A percentile compares a stretch with the other conserved stretches of the same genome.
These are phyloP conservation scores for Nixonia krombeini DNA, from an alignment of 1,140 invertebrate species.

Conservation along the genomic window DNA sequence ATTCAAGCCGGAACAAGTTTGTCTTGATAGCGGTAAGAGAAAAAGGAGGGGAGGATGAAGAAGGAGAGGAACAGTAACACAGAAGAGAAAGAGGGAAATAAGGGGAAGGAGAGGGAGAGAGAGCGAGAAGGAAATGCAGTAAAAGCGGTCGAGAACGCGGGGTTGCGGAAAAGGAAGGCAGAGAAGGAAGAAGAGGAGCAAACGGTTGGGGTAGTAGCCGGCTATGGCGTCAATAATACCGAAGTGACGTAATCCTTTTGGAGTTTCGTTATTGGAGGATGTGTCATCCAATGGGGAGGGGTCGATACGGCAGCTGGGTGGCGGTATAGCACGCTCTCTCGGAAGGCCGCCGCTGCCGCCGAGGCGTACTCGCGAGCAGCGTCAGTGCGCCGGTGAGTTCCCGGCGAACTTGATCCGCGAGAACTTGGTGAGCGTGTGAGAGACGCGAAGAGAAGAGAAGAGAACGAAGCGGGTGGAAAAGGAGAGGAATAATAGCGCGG, in stretches of 20 bases:
- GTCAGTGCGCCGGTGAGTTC: constrained; percentile 45
- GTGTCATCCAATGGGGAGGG: constrained; percentile 64
- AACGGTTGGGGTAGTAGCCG: constrained; percentile 22
- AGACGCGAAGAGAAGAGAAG: no score
- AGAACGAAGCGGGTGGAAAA: constrained; percentile 7
- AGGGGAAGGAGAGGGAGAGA: neutral
- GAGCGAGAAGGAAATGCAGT: constrained; percentile 1
- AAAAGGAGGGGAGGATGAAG: neutral
- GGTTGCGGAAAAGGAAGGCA: constrained; percentile 15
- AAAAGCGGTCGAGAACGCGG: constrained; percentile 12
- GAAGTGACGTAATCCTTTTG: constrained; percentile 64
- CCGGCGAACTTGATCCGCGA: constrained; percentile 6
- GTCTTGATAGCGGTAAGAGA: neutral
- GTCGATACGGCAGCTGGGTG: constrained; percentile 62
- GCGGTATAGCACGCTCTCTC: no score
- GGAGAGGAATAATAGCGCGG: neutral
- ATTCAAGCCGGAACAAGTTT: constrained; percentile 8
- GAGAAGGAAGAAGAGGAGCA: constrained; percentile 1
- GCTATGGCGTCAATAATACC: constrained; percentile 65
- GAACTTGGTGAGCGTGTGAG: constrained; percentile 7
- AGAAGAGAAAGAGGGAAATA: constrained; percentile 13
- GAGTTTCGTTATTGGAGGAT: constrained; percentile 67
- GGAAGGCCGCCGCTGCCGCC: constrained; percentile 4
- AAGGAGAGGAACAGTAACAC: constrained; percentile 11
- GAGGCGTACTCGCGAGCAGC: constrained; percentile 15